phyloP scores from a whole-genome alignment of 2,888 invertebrate species.

The Melanostoma mellinum region DNA sequence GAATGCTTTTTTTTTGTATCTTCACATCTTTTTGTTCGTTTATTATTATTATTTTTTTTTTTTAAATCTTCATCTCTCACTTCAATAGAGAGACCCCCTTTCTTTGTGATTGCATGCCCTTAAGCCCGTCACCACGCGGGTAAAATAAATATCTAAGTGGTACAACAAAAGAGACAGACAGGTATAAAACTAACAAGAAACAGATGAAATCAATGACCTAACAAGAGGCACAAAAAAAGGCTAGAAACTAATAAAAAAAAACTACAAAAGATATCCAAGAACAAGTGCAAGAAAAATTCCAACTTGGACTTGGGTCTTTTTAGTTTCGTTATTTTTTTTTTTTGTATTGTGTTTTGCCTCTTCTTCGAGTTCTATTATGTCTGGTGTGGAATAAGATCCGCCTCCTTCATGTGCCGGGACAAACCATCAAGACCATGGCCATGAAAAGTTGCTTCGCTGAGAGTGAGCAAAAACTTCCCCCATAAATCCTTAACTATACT shows the following conservation, averaged over 20 bases:
- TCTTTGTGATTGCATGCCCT: slow-evolving; percentile 58
- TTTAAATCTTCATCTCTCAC: slow-evolving; percentile 57
- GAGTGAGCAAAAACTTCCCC: slow-evolving; percentile 61
- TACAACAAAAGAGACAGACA: slow-evolving; percentile 63
- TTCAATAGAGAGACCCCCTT: slow-evolving; percentile 33
- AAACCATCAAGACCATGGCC: slow-evolving; percentile 24
- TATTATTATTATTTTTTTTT: slow-evolving; percentile 5
- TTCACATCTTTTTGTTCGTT: slow-evolving; percentile 25
- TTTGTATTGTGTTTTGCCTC: slow-evolving; percentile 15
- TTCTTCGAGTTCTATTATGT: slow-evolving; percentile 62
- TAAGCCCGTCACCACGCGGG: slow-evolving; percentile 52
- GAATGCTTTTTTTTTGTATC: slow-evolving; percentile 33
- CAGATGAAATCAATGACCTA: slow-evolving; percentile 73
- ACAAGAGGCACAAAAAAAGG: slow-evolving; percentile 57
- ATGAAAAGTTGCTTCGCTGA: not conserved
- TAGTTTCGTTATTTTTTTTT: slow-evolving; percentile 11
- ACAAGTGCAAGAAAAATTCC: slow-evolving; percentile 70
- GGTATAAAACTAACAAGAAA: slow-evolving; percentile 61
- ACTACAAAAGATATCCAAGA: slow-evolving; percentile 38
- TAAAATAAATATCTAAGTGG: slow-evolving; percentile 57
- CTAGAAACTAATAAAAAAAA: slow-evolving; percentile 11
- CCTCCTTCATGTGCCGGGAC: slow-evolving; percentile 51
- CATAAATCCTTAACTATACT: slow-evolving; percentile 73
- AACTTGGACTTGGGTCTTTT: slow-evolving; percentile 34
- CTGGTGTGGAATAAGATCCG: slow-evolving; percentile 63